Conservation (phyloP, 2,797 vertebrate species). For the Enteromius anoplus region DNA sequence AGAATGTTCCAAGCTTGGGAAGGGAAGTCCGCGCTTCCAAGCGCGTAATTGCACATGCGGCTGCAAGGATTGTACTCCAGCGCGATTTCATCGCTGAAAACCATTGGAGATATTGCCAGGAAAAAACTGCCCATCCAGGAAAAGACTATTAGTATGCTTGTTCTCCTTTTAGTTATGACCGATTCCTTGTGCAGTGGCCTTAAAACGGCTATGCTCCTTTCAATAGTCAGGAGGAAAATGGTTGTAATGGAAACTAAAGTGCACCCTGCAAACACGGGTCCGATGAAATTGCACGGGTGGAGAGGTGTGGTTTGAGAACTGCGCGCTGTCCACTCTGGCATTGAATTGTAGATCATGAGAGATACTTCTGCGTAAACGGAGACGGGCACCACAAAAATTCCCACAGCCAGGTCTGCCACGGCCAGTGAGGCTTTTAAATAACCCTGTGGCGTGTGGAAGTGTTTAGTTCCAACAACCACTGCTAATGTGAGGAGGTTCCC, state of each 20-base stretch:
- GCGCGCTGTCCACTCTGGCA: slow-evolving; percentile 68
- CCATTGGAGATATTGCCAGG: slow-evolving; percentile 75
- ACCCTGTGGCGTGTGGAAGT: slow-evolving; percentile 79
- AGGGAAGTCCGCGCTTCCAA: slow-evolving; percentile 67
- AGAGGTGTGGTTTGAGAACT: slow-evolving; percentile 71
- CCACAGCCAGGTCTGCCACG: slow-evolving; percentile 79
- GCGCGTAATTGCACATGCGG: slow-evolving; percentile 82
- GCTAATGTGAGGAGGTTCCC: slow-evolving; percentile 80
- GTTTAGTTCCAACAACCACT: slow-evolving; percentile 76
- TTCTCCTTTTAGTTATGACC: slow-evolving; percentile 78
- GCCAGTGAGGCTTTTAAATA: slow-evolving; percentile 83
- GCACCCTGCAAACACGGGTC: slow-evolving; percentile 81
- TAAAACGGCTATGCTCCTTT: slow-evolving; percentile 80
- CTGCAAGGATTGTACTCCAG: slow-evolving; percentile 82
- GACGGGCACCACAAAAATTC: slow-evolving; percentile 78
- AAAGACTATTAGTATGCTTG: slow-evolving; percentile 72
- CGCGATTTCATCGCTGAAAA: slow-evolving; percentile 76
- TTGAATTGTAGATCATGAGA: slow-evolving; percentile 67
- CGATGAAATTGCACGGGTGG: slow-evolving; percentile 79
- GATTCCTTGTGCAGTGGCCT: slow-evolving; percentile 79
- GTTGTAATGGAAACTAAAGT: slow-evolving; percentile 83
- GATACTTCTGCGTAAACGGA: slow-evolving; percentile 79
- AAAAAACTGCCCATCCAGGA: slow-evolving; percentile 81
- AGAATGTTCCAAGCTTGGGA: slow-evolving; percentile 77
- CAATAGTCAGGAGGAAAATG: slow-evolving; percentile 79